Evolutionary conservation across 2,797 vertebrate species (phyloP), one percentile per base, ranked within the genome.

Genomic region (Sebastes ruberrimus): DNA sequence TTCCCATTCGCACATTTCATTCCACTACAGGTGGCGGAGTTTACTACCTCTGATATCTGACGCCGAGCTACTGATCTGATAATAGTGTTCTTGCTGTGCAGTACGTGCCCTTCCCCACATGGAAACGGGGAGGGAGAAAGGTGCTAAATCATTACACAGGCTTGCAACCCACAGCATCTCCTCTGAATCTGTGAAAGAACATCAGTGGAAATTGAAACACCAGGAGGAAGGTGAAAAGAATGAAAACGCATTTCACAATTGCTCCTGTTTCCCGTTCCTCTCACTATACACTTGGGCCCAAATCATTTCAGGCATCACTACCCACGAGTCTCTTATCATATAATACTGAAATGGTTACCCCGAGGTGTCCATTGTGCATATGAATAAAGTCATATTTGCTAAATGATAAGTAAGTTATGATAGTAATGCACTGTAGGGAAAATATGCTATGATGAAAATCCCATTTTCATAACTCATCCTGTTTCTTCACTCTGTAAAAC

Each of bases 241-340:
- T 83, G 67, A 81, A 74, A 81, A 83, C 72, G 14, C 46, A 75
- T 81, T 71, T 72, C 71, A 66, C 81, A 72, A 74, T 59, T 25
- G 74, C 62, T 86, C 74, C 78, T 6, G 55, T 90, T 86, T 90
- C 74, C 70, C 82, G 79, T 92, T 85, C 75, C 80, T 85, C 80
- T 91, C 89, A 81, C 76, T 67, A 70, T 87, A 68, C 88, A 84
- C 87, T 87, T 78, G 79, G 88, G 86, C 89, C 86, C 67, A 92
- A 95, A 96, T 95, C 90, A 94, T 95, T 95, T 96, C 94, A 95
- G 91, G 95, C 94, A 92, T 94, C 93, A 83, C 94, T 93, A 91
- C 92, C 92, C 92, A 91, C 83, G 70, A 89, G 84, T 88, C 83
- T 92, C 93, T 93, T 94, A 94, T 94, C 92, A 93, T 93, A 94